A percentile compares a stretch with the other conserved stretches of the same genome.
Evolutionary conservation across 1,140 invertebrate genomes (phyloP).

Genomic region (Diachasmimorpha longicaudata): DNA sequence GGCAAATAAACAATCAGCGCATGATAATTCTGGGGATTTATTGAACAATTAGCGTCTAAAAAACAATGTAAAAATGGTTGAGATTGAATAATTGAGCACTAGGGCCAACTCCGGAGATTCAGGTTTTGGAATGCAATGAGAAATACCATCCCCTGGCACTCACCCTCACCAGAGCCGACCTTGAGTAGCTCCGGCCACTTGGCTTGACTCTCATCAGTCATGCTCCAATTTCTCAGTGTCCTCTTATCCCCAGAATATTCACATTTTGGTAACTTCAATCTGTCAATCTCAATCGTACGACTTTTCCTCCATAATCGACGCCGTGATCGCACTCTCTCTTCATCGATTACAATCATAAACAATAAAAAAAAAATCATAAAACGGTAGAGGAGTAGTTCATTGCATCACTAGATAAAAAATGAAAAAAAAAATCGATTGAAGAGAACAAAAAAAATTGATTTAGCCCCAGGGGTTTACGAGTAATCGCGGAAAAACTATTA

Average conservation of each 20-base stretch:
- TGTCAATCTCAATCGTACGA: neutral
- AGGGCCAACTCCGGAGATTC: neutral
- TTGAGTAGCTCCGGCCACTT: constrained; percentile 49
- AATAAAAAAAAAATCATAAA: neutral
- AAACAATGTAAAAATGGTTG: neutral
- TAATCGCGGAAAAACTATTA: too few relatives aligned
- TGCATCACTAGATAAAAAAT: too few relatives aligned
- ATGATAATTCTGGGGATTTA: too few relatives aligned
- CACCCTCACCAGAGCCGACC: constrained; percentile 51
- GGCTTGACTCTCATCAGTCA: constrained; percentile 31
- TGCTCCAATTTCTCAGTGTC: constrained; percentile 16
- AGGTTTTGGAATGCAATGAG: neutral
- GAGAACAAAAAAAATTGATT: too few relatives aligned
- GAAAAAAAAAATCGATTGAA: too few relatives aligned
- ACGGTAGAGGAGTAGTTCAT: neutral
- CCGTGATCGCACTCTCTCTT: neutral
- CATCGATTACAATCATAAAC: neutral
- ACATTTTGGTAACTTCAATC: neutral
- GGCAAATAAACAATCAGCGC: too few relatives aligned
- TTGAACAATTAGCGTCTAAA: neutral
- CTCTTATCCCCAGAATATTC: constrained; percentile 13
- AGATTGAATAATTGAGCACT: neutral
- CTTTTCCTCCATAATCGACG: constrained; percentile 1
- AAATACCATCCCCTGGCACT: constrained; percentile 36
- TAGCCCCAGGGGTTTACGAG: too few relatives aligned